These are phyloP conservation scores for Lerista edwardsae DNA, from an alignment of 2,797 vertebrate species.

Conservation along the genomic window DNA sequence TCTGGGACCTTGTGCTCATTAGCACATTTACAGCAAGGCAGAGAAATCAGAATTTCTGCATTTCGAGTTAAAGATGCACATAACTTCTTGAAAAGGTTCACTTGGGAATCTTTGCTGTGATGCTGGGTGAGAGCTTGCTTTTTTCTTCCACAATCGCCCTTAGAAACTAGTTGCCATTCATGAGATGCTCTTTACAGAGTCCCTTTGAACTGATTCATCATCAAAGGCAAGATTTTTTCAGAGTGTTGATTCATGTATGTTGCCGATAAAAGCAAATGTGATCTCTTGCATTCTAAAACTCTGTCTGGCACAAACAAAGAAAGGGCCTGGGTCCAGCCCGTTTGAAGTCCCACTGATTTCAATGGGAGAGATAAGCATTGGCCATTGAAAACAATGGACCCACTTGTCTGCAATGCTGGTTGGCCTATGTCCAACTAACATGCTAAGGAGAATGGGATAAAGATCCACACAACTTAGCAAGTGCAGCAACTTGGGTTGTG, in stretches of 20 bases:
- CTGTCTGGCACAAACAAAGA: not conserved
- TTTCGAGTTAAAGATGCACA: not conserved
- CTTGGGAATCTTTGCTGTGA: not conserved
- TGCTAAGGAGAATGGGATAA: not conserved
- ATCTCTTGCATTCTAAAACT: not conserved
- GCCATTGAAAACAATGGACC: too few relatives aligned
- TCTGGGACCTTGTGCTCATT: slow-evolving; percentile 2
- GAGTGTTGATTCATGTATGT: slow-evolving; percentile 24
- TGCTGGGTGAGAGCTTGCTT: not conserved
- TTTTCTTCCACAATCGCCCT: not conserved
- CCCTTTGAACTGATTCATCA: slow-evolving; percentile 16
- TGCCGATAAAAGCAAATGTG: slow-evolving; percentile 20
- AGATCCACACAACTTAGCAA: not conserved
- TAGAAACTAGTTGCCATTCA: slow-evolving; percentile 27
- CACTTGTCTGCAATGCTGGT: too few relatives aligned
- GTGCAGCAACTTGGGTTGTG: not conserved
- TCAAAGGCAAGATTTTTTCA: slow-evolving; percentile 20
- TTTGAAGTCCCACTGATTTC: slow-evolving; percentile 2
- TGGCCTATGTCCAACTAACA: not conserved
- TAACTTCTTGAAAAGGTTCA: slow-evolving; percentile 28
- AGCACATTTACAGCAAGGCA: slow-evolving; percentile 17
- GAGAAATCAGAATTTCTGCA: not conserved
- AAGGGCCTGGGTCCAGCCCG: not conserved
- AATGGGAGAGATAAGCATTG: not conserved
- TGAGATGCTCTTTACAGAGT: slow-evolving; percentile 31